Percentiles rank a stretch among this genome's conserved stretches.
phyloP scores from a whole-genome alignment of 1,140 invertebrate species.

The Hydropsyche tenuis region DNA sequence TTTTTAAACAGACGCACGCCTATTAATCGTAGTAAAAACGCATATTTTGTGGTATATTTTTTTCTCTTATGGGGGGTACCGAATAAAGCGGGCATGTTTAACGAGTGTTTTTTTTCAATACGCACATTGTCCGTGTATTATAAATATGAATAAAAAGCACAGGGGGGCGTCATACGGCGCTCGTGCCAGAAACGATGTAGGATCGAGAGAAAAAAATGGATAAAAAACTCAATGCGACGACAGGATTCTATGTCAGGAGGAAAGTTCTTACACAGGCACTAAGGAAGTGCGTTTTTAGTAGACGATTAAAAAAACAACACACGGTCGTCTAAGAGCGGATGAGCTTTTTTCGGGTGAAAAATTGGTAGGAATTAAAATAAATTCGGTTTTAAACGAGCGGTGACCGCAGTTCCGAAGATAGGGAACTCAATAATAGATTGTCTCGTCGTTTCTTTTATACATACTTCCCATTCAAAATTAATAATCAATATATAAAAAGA shows the following conservation, averaged over 20 bases:
- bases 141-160: constrained; percentile 25
- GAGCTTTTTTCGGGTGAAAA: constrained; percentile 42
- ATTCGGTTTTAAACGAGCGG: constrained; percentile 44
- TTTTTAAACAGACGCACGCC: not conserved
- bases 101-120: not conserved
- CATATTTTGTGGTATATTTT: constrained; percentile 22
- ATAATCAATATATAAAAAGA: no score
- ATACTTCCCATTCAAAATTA: no score
- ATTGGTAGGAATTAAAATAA: constrained; percentile 45
- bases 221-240: constrained; percentile 7
- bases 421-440: not conserved
- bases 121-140: constrained; percentile 1
- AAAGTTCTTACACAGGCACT: constrained; percentile 11
- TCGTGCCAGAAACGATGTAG: constrained; percentile 31
- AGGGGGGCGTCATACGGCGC: constrained; percentile 45
- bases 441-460: no score
- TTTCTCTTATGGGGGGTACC: not conserved
- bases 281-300: constrained; percentile 29
- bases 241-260: constrained; percentile 25
- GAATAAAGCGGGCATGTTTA: constrained; percentile 1
- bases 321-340: constrained; percentile 19
- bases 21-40: constrained; percentile 26
- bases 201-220: constrained; percentile 28
- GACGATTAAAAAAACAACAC: constrained; percentile 22
- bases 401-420: not conserved